Percentiles rank a stretch among this genome's conserved stretches.
Conservation (phyloP, 2,113 vertebrate species). For the Stomatorhinus ivindoensis region DNA sequence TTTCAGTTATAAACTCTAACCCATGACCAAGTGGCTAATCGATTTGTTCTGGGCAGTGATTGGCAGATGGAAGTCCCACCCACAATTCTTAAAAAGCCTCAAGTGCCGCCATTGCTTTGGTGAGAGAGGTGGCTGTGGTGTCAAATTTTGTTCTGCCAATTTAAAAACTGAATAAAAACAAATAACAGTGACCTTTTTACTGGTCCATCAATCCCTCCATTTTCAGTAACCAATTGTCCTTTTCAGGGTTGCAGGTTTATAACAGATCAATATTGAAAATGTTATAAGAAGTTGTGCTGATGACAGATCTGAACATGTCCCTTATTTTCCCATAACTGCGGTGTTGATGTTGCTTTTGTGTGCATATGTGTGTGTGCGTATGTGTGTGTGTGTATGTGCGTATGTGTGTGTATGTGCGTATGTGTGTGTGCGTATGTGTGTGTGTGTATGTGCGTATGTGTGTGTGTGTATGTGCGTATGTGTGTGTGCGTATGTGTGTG, state of each 20-base stretch:
- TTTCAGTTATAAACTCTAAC: background rate
- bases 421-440: no score
- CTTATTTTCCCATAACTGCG: background rate
- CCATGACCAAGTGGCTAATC: background rate
- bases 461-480: no score
- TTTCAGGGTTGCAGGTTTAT: no score
- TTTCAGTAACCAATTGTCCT: background rate
- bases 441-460: background rate
- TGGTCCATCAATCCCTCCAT: background rate
- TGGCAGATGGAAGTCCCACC: background rate
- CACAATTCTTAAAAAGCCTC: background rate
- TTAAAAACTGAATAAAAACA: background rate
- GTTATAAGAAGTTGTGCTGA: background rate
- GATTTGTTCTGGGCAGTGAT: background rate
- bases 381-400: background rate
- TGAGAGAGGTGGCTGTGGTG: background rate
- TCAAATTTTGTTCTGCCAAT: background rate
- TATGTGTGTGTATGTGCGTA: no score
- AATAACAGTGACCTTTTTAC: background rate
- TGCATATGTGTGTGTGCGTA: background rate
- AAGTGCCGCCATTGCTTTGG: background rate
- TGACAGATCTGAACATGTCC: background rate
- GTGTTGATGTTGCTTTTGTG: background rate
- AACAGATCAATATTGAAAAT: background rate
- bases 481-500: no score